Evolutionary conservation across 2,888 invertebrate species (phyloP).

Genomic region (Caenorhabditis virilis): DNA sequence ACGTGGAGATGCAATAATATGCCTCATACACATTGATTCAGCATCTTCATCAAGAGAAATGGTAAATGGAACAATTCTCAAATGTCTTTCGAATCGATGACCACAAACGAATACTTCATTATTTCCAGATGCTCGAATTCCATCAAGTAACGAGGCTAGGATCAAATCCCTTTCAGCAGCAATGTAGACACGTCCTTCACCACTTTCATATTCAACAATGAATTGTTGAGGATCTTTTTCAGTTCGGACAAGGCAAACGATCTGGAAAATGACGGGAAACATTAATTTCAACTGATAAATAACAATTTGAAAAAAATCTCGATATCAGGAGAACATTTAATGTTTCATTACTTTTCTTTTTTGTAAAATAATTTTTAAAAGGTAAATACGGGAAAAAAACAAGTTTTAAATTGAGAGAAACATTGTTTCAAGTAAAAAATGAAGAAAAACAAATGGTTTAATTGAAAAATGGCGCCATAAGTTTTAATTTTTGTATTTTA

Average conservation of each 20-base stretch:
- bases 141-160: slow-evolving; percentile 91
- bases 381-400: too few species aligned
- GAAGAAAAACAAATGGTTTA: too few species aligned
- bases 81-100: slow-evolving; percentile 82
- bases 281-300: too few species aligned
- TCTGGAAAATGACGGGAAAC: too few species aligned
- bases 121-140: slow-evolving; percentile 94
- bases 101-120: slow-evolving; percentile 74
- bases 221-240: slow-evolving; percentile 90
- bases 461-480: too few species aligned
- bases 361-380: too few species aligned
- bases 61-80: slow-evolving; percentile 84
- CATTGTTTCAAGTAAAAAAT: too few species aligned
- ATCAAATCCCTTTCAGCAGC: slow-evolving; percentile 95
- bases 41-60: slow-evolving; percentile 89
- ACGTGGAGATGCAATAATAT: slow-evolving; percentile 69
- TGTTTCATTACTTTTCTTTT: too few species aligned
- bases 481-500: too few species aligned
- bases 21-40: slow-evolving; percentile 86
- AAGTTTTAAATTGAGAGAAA: too few species aligned
- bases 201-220: slow-evolving; percentile 89
- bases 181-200: slow-evolving; percentile 83
- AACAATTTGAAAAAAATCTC: too few species aligned
- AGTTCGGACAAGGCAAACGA: slow-evolving; percentile 88
- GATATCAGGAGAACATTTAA: too few species aligned